Conservation (phyloP, 2,888 invertebrate genomes). For the Orthosia incerta region DNA sequence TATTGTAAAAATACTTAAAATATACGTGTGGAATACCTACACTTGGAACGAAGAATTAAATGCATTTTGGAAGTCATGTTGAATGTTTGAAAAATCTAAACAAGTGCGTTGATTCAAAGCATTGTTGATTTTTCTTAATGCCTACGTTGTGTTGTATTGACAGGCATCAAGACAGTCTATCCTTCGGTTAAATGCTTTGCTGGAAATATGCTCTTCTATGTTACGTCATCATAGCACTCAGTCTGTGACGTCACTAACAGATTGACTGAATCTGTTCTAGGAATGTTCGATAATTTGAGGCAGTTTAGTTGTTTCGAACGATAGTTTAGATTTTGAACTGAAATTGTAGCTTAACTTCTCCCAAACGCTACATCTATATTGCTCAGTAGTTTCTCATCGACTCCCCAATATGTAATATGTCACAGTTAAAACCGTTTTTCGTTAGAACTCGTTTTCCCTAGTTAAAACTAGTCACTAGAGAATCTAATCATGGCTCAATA, state of each 20-base stretch:
- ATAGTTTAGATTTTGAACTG: not conserved
- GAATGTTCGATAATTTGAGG: not conserved
- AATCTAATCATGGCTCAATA: too few species aligned
- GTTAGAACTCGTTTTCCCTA: too few species aligned
- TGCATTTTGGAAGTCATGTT: slow-evolving; percentile 40
- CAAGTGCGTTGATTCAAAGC: slow-evolving; percentile 15
- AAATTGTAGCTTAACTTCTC: not conserved
- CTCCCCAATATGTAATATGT: too few species aligned
- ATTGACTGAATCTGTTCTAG: not conserved
- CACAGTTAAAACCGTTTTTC: too few species aligned
- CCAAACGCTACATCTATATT: not conserved
- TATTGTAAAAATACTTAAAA: slow-evolving; percentile 44
- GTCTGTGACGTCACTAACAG: not conserved
- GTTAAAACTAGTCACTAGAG: too few species aligned
- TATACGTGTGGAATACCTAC: slow-evolving; percentile 29
- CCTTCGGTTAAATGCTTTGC: not conserved
- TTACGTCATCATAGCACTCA: not conserved
- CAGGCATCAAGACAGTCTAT: slow-evolving; percentile 19
- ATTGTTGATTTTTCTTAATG: slow-evolving; percentile 28
- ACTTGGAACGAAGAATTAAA: slow-evolving; percentile 29
- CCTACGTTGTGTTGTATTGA: slow-evolving; percentile 20
- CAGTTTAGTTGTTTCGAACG: slow-evolving; percentile 2
- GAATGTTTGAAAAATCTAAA: slow-evolving; percentile 27
- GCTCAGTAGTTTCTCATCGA: not conserved
- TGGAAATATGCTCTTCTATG: slow-evolving; percentile 12